Evolutionary conservation across 1,140 invertebrate species (phyloP).

Genomic region (Drosophila quadrilineata): DNA sequence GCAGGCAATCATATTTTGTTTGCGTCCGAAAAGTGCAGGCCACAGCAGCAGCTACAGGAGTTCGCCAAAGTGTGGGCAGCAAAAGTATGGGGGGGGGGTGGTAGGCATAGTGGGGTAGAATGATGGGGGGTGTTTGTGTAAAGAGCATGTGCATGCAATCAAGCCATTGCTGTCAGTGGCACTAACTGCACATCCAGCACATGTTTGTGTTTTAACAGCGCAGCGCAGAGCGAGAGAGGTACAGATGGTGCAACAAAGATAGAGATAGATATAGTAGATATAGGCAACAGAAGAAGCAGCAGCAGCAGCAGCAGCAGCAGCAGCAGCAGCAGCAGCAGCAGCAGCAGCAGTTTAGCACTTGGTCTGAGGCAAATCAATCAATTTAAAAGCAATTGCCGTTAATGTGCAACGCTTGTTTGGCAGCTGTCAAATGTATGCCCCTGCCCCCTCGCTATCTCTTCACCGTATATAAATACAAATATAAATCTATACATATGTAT

Average conservation of each 20-base stretch:
- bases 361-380: constrained; percentile 71
- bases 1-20: constrained; percentile 78
- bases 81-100: neutral
- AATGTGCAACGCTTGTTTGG: constrained; percentile 76
- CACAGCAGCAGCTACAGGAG: neutral
- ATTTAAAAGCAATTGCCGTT: constrained; percentile 79
- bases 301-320: neutral
- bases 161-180: constrained; percentile 55
- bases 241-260: neutral
- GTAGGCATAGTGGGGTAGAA: neutral
- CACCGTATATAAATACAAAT: no score
- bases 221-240: neutral
- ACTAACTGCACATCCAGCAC: constrained; percentile 42
- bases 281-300: neutral
- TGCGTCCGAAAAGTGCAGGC: constrained; percentile 54
- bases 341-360: constrained; percentile 42
- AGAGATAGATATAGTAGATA: neutral
- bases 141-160: constrained; percentile 48
- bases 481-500: no score
- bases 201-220: constrained; percentile 42
- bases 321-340: neutral
- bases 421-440: constrained; percentile 56
- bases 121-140: neutral
- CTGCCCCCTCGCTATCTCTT: no score
- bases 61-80: no score